Conservation (phyloP, 2,797 vertebrate genomes). For the Notoglanidium macrostoma region DNA sequence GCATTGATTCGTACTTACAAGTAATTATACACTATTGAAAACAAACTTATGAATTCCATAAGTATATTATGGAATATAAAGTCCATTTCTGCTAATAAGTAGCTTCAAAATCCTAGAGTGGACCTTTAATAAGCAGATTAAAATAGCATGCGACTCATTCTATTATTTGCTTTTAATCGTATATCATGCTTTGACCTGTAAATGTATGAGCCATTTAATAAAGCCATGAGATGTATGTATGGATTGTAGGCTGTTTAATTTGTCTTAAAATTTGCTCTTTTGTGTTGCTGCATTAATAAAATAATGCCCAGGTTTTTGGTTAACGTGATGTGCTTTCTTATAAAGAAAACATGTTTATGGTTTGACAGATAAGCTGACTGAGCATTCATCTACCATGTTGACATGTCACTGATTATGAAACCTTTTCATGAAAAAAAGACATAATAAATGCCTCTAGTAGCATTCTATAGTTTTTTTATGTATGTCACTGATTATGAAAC, state of each 20-base stretch:
- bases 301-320: neutral
- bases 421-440: too few relatives aligned
- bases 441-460: neutral
- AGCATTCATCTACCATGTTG: neutral
- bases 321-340: neutral
- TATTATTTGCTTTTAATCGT: neutral
- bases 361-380: neutral
- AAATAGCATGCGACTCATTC: neutral
- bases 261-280: neutral
- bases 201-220: neutral
- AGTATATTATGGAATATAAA: too few relatives aligned
- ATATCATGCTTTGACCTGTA: neutral
- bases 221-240: neutral
- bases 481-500: too few relatives aligned
- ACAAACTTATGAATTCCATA: too few relatives aligned
- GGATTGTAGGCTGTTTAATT: neutral
- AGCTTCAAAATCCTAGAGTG: too few relatives aligned
- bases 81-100: too few relatives aligned
- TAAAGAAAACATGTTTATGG: too few relatives aligned
- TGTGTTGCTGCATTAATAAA: too few relatives aligned
- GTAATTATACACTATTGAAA: too few relatives aligned
- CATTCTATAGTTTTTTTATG: neutral
- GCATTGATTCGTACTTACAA: too few relatives aligned
- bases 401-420: too few relatives aligned
- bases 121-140: constrained; percentile 1